Percentiles rank a stretch among this genome's conserved stretches.
These are phyloP conservation scores for Melanotaenia trifasciata DNA, from an alignment of 2,797 vertebrate genomes.

Conservation along the genomic window DNA sequence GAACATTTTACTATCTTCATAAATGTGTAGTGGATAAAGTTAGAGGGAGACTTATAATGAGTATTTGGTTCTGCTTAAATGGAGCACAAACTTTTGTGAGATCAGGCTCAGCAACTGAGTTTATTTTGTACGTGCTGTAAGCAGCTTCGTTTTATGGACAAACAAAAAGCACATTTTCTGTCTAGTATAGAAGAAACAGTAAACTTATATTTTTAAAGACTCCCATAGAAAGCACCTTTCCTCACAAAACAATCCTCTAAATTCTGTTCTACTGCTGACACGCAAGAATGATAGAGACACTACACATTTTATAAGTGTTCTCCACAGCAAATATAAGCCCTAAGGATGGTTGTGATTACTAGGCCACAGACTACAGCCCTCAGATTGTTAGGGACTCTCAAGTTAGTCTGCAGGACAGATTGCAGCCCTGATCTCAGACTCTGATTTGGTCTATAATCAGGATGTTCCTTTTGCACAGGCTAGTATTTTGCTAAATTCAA, in stretches of 20 bases:
- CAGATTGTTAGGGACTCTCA: slow-evolving; percentile 32
- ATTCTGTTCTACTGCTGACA: slow-evolving; percentile 43
- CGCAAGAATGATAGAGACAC: slow-evolving; percentile 23
- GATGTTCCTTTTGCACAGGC: slow-evolving; percentile 47
- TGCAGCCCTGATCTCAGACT: slow-evolving; percentile 68
- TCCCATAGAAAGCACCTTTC: neutral
- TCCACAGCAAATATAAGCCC: slow-evolving; percentile 24
- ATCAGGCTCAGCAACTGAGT: neutral
- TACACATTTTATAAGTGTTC: slow-evolving; percentile 30
- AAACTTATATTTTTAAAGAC: slow-evolving; percentile 12
- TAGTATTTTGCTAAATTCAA: slow-evolving; percentile 38
- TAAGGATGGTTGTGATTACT: slow-evolving; percentile 44
- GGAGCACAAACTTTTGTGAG: neutral
- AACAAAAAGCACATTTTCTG: slow-evolving; percentile 1
- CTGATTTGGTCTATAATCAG: slow-evolving; percentile 50
- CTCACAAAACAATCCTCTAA: slow-evolving; percentile 23
- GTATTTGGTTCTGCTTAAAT: neutral
- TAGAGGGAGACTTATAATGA: neutral
- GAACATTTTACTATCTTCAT: neutral
- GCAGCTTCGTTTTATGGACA: slow-evolving; percentile 1
- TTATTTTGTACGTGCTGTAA: neutral
- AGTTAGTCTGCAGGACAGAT: slow-evolving; percentile 64
- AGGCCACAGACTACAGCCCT: slow-evolving; percentile 39
- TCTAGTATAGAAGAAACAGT: neutral
- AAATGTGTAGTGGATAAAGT: neutral